Conservation (phyloP, 2,888 invertebrate genomes). For the Oscheius sp. region DNA sequence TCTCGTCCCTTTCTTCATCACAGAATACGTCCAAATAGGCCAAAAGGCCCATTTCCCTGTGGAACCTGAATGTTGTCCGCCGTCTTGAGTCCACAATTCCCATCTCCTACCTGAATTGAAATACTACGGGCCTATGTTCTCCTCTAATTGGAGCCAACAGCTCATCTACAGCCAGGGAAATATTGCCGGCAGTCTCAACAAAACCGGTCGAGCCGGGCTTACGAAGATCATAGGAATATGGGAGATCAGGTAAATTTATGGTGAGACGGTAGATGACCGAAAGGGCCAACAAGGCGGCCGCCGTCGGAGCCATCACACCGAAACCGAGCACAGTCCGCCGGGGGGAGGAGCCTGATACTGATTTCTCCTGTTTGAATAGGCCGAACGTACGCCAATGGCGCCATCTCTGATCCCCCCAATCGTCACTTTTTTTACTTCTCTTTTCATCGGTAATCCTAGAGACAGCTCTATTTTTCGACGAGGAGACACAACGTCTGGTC, state of each 20-base stretch:
- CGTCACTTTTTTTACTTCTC: background rate
- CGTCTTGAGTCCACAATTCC: background rate
- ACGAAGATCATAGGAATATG: conserved; percentile 65
- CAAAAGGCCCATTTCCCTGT: conserved; percentile 66
- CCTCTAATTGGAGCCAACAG: conserved; percentile 54
- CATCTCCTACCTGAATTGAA: conserved; percentile 60
- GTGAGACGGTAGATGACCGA: conserved; percentile 67
- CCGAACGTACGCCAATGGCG: conserved; percentile 29
- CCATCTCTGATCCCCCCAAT: background rate
- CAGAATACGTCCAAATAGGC: conserved; percentile 64
- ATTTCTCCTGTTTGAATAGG: conserved; percentile 33
- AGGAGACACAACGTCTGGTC: background rate
- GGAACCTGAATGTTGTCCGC: conserved; percentile 53
- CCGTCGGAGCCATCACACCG: conserved; percentile 52
- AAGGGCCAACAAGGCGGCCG: conserved; percentile 59
- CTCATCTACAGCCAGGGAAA: conserved; percentile 54
- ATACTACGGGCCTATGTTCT: conserved; percentile 57
- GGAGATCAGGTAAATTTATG: conserved; percentile 69
- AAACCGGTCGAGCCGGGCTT: conserved; percentile 59
- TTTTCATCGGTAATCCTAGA: background rate
- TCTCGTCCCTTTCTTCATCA: conserved; percentile 51
- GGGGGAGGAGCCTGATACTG: conserved; percentile 32
- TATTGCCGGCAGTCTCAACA: conserved; percentile 46
- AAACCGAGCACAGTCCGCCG: conserved; percentile 13
- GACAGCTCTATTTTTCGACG: background rate